Evolutionary conservation across 2,113 vertebrate genomes (phyloP).

Genomic region (Myrmecobius fasciatus): DNA sequence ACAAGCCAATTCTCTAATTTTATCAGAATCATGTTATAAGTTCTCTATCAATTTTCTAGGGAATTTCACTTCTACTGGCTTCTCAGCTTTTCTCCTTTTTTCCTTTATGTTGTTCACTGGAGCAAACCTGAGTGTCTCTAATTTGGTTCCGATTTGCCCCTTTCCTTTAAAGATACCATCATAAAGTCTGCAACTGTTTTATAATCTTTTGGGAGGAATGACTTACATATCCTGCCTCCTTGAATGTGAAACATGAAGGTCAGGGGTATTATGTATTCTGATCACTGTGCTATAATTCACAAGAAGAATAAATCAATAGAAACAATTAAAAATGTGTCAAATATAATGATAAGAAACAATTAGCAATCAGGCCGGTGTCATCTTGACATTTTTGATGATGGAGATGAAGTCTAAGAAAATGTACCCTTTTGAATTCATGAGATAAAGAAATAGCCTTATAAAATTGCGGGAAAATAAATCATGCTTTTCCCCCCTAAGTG

Average conservation of each 20-base stretch:
- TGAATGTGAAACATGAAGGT: slow-evolving; percentile 43
- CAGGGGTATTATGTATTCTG: slow-evolving; percentile 40
- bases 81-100: neutral
- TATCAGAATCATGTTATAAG: slow-evolving; percentile 8
- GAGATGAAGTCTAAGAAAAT: slow-evolving; percentile 22
- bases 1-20: neutral
- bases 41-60: neutral
- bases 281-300: slow-evolving; percentile 12
- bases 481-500: neutral
- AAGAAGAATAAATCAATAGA: slow-evolving; percentile 60
- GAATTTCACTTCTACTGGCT: slow-evolving; percentile 1
- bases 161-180: slow-evolving; percentile 34
- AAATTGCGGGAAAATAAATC: slow-evolving; percentile 25
- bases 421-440: slow-evolving; percentile 41
- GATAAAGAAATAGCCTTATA: neutral
- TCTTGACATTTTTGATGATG: slow-evolving; percentile 54
- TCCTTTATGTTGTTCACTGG: slow-evolving; percentile 35
- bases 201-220: slow-evolving; percentile 4
- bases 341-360: slow-evolving; percentile 48
- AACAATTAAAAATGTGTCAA: slow-evolving; percentile 64
- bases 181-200: neutral
- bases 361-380: slow-evolving; percentile 39
- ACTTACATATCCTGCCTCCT: neutral
- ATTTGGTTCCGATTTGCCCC: slow-evolving; percentile 30
- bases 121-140: neutral